Conservation (phyloP, 2,113 vertebrate genomes). For the Gopherus evgoodei region DNA sequence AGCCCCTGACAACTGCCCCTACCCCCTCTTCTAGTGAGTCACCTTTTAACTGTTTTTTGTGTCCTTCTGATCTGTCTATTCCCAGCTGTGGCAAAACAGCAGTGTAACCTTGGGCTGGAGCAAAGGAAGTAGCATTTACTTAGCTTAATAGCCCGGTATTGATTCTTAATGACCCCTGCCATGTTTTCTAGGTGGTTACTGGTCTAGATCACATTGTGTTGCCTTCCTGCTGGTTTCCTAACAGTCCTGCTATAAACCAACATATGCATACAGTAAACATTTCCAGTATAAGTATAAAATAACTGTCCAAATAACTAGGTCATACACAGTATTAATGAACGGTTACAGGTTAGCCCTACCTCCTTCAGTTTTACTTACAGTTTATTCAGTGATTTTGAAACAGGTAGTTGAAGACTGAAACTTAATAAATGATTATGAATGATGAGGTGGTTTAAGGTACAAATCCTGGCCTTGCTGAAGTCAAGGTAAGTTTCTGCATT, state of each 20-base stretch:
- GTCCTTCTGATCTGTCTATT: background rate
- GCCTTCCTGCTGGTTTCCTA: background rate
- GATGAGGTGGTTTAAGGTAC: background rate
- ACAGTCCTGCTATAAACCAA: background rate
- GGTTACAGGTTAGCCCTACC: slow-evolving; percentile 2
- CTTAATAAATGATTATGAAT: background rate
- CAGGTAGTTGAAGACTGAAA: background rate
- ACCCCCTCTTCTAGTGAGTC: background rate
- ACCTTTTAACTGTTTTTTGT: background rate
- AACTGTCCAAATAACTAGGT: background rate
- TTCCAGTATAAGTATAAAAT: background rate
- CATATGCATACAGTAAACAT: background rate
- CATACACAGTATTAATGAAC: background rate
- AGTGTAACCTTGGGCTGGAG: background rate
- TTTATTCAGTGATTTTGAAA: background rate
- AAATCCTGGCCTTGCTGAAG: background rate
- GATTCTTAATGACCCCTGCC: background rate
- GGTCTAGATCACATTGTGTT: background rate
- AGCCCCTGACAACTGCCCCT: background rate
- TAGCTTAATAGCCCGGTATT: background rate
- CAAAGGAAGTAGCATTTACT: background rate
- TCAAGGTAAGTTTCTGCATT: background rate
- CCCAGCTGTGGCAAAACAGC: background rate
- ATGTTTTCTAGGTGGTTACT: slow-evolving; percentile 26
- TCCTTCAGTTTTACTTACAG: background rate